Percentiles rank a stretch among this genome's conserved stretches.
Conservation (phyloP, 2,113 vertebrate species). For the Lepidothrix coronata region DNA sequence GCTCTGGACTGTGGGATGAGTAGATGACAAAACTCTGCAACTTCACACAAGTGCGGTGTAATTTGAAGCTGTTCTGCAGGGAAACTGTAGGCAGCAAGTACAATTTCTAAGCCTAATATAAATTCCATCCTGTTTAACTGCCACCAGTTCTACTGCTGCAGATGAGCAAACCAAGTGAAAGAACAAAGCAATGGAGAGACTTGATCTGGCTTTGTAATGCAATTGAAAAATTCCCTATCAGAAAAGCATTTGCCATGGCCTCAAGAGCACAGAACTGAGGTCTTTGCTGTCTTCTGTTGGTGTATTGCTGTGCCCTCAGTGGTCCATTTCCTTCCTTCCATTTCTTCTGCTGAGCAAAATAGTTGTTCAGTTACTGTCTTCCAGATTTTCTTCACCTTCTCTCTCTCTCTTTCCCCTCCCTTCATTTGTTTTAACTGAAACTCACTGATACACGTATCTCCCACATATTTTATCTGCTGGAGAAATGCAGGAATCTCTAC, state of each 20-base stretch:
- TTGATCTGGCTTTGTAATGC: neutral
- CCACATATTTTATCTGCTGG: neutral
- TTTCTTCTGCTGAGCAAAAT: neutral
- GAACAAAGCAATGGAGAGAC: neutral
- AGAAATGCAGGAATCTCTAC: neutral
- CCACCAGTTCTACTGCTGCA: neutral
- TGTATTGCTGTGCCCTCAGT: fast-evolving
- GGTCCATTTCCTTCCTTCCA: neutral
- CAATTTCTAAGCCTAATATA: neutral
- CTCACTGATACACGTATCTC: neutral
- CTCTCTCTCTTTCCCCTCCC: neutral
- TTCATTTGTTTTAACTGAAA: neutral
- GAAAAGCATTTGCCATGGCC: neutral
- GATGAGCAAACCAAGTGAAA: neutral
- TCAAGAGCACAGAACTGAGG: neutral
- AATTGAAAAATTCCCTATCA: neutral
- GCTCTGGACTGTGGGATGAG: neutral
- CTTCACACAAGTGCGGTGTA: neutral
- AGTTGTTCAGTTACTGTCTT: neutral
- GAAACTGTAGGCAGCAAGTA: neutral
- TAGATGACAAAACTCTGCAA: neutral
- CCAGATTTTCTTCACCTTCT: neutral
- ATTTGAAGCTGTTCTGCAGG: slow-evolving; percentile 1
- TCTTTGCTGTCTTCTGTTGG: neutral
- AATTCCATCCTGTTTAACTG: slow-evolving; percentile 22